Base-by-base conservation (phyloP, 2,113 vertebrate species). In the Hyaena hyaena region DNA sequence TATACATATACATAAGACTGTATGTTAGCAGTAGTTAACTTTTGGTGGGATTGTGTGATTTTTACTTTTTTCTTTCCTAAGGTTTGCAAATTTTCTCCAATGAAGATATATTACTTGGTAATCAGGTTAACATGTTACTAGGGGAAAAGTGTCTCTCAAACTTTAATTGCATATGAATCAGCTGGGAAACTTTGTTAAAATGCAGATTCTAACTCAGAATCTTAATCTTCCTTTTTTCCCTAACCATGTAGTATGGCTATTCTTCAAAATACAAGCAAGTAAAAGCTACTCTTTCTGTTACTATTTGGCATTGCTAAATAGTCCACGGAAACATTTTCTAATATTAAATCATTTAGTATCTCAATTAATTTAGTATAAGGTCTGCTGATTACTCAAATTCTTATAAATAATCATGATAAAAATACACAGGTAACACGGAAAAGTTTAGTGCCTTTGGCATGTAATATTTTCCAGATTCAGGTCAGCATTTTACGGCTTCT, bases 61-160 rank as follows among this genome's bases (percentile, higher is more conserved):
- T 92, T 97, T 53, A 74, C 39, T 66, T 74, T 90, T 91, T 73
- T 93, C 2, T 93, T 93, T 61, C 58, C 35, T 66, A 15, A 9
- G 5, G 5, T 66, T 93, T 88, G 68, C 45, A 58, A 77, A 58
- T 95, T 93, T 93, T 77, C 45, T 71, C 43, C 65, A 80, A 9
- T 74, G 26, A 88, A 91, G 53, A 83, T 11, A 84, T 26, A 66
- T 16, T 83, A 90, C 35, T 87, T 91, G 10, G 11, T 87, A 88
- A 96, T 95, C 16, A 95, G 26, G 79, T 86, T 95, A 94, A 89
- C 80, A 80, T 35, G 10, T 79, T 89, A 73, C 26, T 88, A 61
- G 24, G 15, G 11, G 39, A 84, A 90, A 93, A 91, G 31, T 82
- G 35, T 26, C 88, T 95, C 63, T 88, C 86, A 77, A 66, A 79